These are phyloP conservation scores for Actinostola sp. DNA, from an alignment of 92 coral and sea anemone species.

Conservation along the genomic window DNA sequence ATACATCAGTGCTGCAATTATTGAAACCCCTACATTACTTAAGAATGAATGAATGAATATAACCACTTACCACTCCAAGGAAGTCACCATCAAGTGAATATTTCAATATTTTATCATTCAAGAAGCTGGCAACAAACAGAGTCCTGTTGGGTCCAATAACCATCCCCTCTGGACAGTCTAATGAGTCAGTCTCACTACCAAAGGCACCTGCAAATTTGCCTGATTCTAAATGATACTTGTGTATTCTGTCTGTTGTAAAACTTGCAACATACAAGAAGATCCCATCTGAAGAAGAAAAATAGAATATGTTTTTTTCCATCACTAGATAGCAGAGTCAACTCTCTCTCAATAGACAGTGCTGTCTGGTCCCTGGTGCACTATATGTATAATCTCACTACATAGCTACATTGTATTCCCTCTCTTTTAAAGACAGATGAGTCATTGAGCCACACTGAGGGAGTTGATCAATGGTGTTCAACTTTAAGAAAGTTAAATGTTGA, in stretches of 20 bases:
- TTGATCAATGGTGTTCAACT: no score
- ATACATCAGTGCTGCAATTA: no score
- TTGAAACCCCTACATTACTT: no score
- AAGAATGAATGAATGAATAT: no score
- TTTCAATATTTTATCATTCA: constrained; percentile 71
- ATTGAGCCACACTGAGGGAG: no score
- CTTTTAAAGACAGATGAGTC: no score
- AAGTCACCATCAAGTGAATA: constrained; percentile 66
- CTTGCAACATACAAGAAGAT: constrained; percentile 77
- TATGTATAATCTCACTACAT: no score
- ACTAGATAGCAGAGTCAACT: background rate
- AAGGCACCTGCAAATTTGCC: constrained; percentile 73
- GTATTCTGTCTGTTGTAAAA: constrained; percentile 82
- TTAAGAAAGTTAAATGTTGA: no score
- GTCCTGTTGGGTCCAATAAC: constrained; percentile 67
- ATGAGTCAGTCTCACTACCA: constrained; percentile 68
- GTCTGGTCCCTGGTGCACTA: no score
- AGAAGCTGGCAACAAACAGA: constrained; percentile 80
- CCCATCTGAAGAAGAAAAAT: constrained; percentile 43
- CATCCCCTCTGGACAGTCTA: constrained; percentile 89
- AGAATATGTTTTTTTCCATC: background rate
- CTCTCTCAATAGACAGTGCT: no score
- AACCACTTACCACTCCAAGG: constrained; percentile 74
- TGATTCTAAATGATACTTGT: constrained; percentile 64
- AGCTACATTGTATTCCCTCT: no score